These are phyloP conservation scores for Smittia sp. DNA, from an alignment of 2,888 invertebrate genomes.

Conservation along the genomic window DNA sequence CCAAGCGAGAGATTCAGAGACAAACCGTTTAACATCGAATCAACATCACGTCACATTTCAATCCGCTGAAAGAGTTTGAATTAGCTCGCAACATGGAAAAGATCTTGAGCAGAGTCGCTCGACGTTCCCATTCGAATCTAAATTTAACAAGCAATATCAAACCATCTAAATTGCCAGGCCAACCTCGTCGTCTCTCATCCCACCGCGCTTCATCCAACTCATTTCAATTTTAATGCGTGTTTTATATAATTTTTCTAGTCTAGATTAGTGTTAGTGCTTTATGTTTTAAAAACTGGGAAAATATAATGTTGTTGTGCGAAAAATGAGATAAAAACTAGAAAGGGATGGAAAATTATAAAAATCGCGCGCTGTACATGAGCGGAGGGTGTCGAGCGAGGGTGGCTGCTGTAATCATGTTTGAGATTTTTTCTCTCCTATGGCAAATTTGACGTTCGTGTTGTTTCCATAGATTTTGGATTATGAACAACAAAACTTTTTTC, in stretches of 20 bases:
- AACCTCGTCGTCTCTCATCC: background rate
- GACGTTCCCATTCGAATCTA: background rate
- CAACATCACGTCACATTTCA: too few species aligned
- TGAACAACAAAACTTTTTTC: conserved; percentile 4
- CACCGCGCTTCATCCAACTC: background rate
- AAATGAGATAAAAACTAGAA: conserved; percentile 39
- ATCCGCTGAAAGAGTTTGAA: too few species aligned
- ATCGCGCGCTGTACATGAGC: conserved; percentile 12
- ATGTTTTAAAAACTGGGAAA: background rate
- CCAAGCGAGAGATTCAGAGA: too few species aligned
- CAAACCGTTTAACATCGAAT: too few species aligned
- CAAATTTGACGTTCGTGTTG: conserved; percentile 9
- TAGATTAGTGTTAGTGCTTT: conserved; percentile 38
- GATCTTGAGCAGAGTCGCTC: too few species aligned
- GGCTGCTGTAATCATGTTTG: conserved; percentile 36
- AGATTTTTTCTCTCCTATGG: conserved; percentile 12
- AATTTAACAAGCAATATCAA: background rate
- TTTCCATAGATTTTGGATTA: conserved; percentile 21
- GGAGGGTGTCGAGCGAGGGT: conserved; percentile 32
- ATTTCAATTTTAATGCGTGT: conserved; percentile 32
- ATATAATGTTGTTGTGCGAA: background rate
- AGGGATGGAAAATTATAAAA: conserved; percentile 38
- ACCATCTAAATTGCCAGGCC: background rate
- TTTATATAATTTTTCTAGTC: conserved; percentile 23
- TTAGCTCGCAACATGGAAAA: too few species aligned